These are phyloP conservation scores for Taphrorychus bicolor DNA, from an alignment of 2,888 invertebrate genomes.

Conservation along the genomic window DNA sequence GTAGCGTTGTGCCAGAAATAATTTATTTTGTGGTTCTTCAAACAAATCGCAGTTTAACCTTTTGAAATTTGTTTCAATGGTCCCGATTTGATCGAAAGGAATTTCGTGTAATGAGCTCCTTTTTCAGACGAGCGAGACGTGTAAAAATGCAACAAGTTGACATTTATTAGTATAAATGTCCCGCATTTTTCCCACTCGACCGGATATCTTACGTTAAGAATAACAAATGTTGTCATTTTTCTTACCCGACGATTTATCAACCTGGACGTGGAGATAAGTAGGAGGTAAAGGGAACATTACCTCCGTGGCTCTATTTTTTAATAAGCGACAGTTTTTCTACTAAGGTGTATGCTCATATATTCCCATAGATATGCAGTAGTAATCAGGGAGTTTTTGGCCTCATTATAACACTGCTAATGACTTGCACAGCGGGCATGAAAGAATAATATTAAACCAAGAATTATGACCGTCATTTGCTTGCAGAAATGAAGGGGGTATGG, in stretches of 20 bases:
- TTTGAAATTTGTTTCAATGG: background rate
- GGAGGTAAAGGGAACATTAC: background rate
- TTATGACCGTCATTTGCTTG: background rate
- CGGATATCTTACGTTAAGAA: background rate
- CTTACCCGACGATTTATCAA: slow-evolving; percentile 1
- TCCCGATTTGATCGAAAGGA: background rate
- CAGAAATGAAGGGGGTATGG: background rate
- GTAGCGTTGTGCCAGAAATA: background rate
- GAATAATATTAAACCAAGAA: background rate
- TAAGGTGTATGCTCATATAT: background rate
- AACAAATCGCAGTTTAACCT: background rate
- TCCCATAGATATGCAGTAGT: background rate
- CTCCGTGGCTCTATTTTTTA: background rate
- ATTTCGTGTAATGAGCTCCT: background rate
- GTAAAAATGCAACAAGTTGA: slow-evolving; percentile 2
- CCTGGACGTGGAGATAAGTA: background rate
- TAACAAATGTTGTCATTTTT: slow-evolving; percentile 6
- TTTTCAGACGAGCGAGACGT: background rate
- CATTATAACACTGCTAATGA: no score
- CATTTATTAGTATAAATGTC: slow-evolving; percentile 4
- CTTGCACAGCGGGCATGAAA: background rate
- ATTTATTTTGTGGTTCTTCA: no score
- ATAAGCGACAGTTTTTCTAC: background rate
- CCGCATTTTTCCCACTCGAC: background rate
- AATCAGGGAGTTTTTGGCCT: background rate